Base-by-base conservation (phyloP, 2,888 invertebrate genomes). In the Ophion ventricosus region DNA sequence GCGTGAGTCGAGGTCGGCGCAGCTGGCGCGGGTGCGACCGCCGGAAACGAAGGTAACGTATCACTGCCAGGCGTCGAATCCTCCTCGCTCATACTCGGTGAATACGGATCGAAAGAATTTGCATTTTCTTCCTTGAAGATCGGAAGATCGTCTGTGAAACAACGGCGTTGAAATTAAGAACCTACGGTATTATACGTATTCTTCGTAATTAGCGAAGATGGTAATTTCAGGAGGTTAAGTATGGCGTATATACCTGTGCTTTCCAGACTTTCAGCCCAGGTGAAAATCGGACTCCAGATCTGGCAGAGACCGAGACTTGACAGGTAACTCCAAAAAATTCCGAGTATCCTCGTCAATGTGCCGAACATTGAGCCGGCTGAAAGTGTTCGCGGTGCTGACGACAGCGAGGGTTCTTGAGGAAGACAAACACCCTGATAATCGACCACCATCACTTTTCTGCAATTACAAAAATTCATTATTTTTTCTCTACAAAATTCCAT, bases 351-450 rank as follows among this genome's bases (percentile, higher is more conserved):
- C 1, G 88, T 87, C 5, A 91, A 79, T n/a, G 85, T 81, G 8
- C 88, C 89, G 2, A 90, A 66, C 40, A 93, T 86, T 20, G 92
- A 91, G 17, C 87, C 81, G 2, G 43, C 14, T 10, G 92, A 89
- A 1, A 89, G 49, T 43, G 86, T 87, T 84, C 89, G 92, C 85
- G 94, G 93, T 76, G 93, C 93, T 61, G 94, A 89, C 59, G 94
- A 94, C 43, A 91, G 86, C 73, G 91, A 92, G 11, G 92, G 91
- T 64, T 91, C 91, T 86, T 93, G 92, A 0, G 93, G 93, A 0
- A 96, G 96, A 91, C 98, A 98, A 59, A 97, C 95, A 0, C 98
- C 98, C 93, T 98, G 98, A 91, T 98, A 98, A 91, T 98, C 98
- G 88, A 97, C 97, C 0, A 98, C 96, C 0, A 96, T 96, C 1